phyloP scores from a whole-genome alignment of 2,888 invertebrate species.

The Horisme vitalbata region DNA sequence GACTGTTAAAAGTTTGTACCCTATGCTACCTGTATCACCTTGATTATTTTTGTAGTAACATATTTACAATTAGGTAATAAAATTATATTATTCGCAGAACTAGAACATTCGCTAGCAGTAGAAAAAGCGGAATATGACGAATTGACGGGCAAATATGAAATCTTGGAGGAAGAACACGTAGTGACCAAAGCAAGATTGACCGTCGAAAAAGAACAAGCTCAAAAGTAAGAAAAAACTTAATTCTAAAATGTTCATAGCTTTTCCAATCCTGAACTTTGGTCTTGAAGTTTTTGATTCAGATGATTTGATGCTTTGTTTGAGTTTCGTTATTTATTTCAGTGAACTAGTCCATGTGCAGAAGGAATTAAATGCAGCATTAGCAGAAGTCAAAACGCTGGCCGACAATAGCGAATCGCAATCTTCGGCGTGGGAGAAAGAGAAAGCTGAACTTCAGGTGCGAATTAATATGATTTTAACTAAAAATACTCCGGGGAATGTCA shows the following conservation, averaged over 20 bases:
- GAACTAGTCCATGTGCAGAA: constrained; percentile 84
- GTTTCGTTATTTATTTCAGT: constrained; percentile 64
- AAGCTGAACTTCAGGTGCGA: constrained; percentile 85
- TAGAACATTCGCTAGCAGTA: constrained; percentile 85
- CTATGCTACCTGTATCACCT: no score
- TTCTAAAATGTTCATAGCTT: no score
- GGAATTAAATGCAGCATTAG: constrained; percentile 83
- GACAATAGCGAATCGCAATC: constrained; percentile 86
- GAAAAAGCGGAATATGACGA: constrained; percentile 90
- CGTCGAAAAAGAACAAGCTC: constrained; percentile 91
- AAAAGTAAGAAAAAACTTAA: no score
- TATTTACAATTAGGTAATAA: no score
- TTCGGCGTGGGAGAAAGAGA: constrained; percentile 89
- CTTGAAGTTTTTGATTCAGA: no score
- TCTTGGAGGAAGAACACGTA: constrained; percentile 92
- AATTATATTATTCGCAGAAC: constrained; percentile 71
- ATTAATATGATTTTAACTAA: neutral
- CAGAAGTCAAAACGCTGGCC: constrained; percentile 85
- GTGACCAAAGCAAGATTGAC: constrained; percentile 91
- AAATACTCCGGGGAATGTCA: no score
- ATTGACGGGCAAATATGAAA: constrained; percentile 91
- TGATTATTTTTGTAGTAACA: no score
- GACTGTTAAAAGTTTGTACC: constrained; percentile 86
- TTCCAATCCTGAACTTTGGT: no score
- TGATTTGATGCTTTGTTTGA: no score